A percentile compares a stretch with the other conserved stretches of the same genome.
Conservation (phyloP, 2,113 vertebrate species). For the Anoplopoma fimbria region DNA sequence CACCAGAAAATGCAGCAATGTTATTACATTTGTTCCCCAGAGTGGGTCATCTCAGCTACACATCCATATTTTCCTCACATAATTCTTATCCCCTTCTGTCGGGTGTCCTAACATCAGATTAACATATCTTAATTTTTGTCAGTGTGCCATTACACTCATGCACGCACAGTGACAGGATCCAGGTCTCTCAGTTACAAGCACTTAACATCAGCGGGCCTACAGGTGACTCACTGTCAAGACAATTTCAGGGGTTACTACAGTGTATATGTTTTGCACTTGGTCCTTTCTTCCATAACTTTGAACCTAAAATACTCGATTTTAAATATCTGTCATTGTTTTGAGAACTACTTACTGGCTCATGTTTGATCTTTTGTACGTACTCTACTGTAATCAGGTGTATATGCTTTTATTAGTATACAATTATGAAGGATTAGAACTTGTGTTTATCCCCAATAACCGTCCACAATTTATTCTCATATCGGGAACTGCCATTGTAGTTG, state of each 20-base stretch:
- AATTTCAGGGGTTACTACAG: neutral
- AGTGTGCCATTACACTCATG: neutral
- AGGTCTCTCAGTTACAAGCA: neutral
- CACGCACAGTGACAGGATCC: neutral
- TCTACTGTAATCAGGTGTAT: too few relatives aligned
- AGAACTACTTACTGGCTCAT: neutral
- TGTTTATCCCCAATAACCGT: neutral
- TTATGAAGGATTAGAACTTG: neutral
- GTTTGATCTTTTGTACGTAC: neutral
- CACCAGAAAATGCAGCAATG: too few relatives aligned
- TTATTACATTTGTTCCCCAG: neutral
- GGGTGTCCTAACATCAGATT: slow-evolving; percentile 3
- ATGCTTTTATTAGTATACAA: neutral
- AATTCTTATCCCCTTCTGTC: neutral
- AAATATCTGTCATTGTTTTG: neutral
- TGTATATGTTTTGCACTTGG: neutral
- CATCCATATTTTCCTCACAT: neutral
- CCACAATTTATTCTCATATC: neutral
- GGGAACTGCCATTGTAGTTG: neutral
- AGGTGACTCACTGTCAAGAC: neutral
- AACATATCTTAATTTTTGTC: neutral
- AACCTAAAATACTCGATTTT: neutral
- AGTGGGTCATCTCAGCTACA: neutral
- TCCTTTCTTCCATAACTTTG: neutral
- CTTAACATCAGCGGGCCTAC: neutral